Evolutionary conservation across 2,888 invertebrate species (phyloP).

Genomic region (Hofmannophila pseudospretella): DNA sequence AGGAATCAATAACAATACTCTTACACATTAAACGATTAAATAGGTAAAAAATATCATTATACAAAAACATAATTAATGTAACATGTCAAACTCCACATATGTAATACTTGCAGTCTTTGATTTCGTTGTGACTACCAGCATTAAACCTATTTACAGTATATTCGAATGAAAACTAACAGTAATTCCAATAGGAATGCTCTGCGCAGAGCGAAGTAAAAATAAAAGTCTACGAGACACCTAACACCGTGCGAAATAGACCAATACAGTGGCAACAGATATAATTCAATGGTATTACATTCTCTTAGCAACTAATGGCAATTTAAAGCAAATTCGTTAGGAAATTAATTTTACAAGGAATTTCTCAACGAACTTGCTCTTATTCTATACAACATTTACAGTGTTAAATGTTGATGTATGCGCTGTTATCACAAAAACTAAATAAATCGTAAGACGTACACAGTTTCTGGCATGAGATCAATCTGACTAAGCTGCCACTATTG

Average conservation of each 20-base stretch:
- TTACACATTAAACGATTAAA: slow-evolving; percentile 50
- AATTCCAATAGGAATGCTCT: slow-evolving; percentile 63
- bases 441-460: too few relatives aligned
- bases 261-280: slow-evolving; percentile 48
- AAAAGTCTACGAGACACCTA: slow-evolving; percentile 43
- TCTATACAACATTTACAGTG: slow-evolving; percentile 3
- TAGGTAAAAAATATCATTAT: slow-evolving; percentile 54
- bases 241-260: slow-evolving; percentile 46
- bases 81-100: slow-evolving; percentile 52
- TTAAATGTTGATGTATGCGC: neutral
- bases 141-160: slow-evolving; percentile 63
- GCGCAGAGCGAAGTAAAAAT: slow-evolving; percentile 51
- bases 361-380: neutral
- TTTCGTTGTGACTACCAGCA: slow-evolving; percentile 76
- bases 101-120: slow-evolving; percentile 73
- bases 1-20: slow-evolving; percentile 57
- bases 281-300: neutral
- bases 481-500: slow-evolving; percentile 45
- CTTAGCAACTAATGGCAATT: slow-evolving; percentile 11
- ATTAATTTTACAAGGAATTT: neutral
- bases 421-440: too few relatives aligned
- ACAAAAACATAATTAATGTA: slow-evolving; percentile 33
- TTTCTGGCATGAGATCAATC: slow-evolving; percentile 42
- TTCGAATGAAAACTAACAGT: slow-evolving; percentile 54
- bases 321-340: slow-evolving; percentile 1